Evolutionary conservation across 2,888 invertebrate genomes (phyloP), one percentile per base, ranked within the genome.

Genomic region (Drosophila acutilabella): DNA sequence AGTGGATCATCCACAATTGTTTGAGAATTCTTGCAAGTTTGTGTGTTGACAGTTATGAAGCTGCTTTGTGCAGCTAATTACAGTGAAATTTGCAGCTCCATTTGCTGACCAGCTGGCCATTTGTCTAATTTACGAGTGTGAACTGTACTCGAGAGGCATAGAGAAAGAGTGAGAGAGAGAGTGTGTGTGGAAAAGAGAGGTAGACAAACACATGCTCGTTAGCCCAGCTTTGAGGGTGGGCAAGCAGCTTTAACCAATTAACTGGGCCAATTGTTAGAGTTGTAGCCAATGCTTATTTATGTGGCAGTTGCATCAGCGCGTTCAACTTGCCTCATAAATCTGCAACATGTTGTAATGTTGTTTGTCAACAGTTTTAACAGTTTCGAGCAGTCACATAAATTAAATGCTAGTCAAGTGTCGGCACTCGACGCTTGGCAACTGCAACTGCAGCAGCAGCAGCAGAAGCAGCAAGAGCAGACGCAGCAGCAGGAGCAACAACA

Each of bases 271-370:
- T 51, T 18, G 42, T 14, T 41, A 33, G 33, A 42, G 36, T 23
- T 41, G 30, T 18, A 11, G 62, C 53, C 52, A 48, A 61, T 62
- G 62, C 69, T 69, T 78, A 84, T 87, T 81, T 81, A 84, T 81
- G 81, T 81, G 81, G 69, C 88, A 88, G 79, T 72, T 83, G 78
- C 74, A 80, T 88, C 83, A 81, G 79, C 69, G 65, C 62, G 69
- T 48, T 70, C 87, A 80, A 86, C 71, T 83, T 80, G 81, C 62
- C 78, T 65, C 84, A 89, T 89, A 89, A 89, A 84, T 84, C 81
- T 89, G 89, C 81, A 74, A 75, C 88, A 83, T 84, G 84, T 83
- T 89, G 84, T 89, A 87, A 83, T 87, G 84, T 79, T 87, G 85
- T 85, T 89, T 89, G 89, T 85, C 89, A 85, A 85, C 85, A 87